A percentile compares a stretch with the other conserved stretches of the same genome.
Evolutionary conservation across 2,113 vertebrate species (phyloP).

Genomic region (Rhizomys pruinosus): DNA sequence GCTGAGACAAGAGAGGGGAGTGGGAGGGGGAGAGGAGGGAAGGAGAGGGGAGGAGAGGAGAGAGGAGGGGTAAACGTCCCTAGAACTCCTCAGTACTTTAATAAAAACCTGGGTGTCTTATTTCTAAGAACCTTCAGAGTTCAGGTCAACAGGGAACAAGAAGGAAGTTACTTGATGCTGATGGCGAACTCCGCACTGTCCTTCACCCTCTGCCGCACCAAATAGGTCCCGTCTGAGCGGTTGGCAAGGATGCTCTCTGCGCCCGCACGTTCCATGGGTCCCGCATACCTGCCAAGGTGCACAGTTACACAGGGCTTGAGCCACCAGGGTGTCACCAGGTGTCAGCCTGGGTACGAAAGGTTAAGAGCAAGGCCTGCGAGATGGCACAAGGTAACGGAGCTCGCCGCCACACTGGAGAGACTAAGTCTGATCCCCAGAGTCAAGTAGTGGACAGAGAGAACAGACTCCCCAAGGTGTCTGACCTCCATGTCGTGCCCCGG

Average conservation of each 20-base stretch:
- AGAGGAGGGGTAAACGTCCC: background rate
- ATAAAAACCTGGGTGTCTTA: background rate
- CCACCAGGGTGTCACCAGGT: too few relatives aligned
- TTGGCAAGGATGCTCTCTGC: slow-evolving; percentile 89
- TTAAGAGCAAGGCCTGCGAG: background rate
- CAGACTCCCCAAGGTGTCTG: background rate
- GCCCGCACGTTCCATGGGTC: slow-evolving; percentile 91
- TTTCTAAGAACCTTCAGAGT: background rate
- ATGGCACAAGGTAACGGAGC: background rate
- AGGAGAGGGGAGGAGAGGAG: background rate
- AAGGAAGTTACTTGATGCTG: slow-evolving; percentile 93
- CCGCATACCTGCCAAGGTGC: slow-evolving; percentile 89
- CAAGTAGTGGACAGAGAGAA: background rate
- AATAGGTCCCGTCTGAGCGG: slow-evolving; percentile 93
- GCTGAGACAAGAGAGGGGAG: too few relatives aligned
- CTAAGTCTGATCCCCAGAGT: background rate
- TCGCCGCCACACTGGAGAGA: background rate
- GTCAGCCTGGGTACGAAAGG: background rate
- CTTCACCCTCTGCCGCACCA: slow-evolving; percentile 93
- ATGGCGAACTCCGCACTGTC: slow-evolving; percentile 94
- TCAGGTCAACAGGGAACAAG: background rate
- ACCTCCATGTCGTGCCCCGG: too few relatives aligned
- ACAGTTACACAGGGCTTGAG: background rate
- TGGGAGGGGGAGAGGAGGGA: too few relatives aligned
- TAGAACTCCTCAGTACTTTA: background rate